Percentiles rank a stretch among this genome's conserved stretches.
Conservation (phyloP, 2,113 vertebrate species). For the Hemichromis elongatus region DNA sequence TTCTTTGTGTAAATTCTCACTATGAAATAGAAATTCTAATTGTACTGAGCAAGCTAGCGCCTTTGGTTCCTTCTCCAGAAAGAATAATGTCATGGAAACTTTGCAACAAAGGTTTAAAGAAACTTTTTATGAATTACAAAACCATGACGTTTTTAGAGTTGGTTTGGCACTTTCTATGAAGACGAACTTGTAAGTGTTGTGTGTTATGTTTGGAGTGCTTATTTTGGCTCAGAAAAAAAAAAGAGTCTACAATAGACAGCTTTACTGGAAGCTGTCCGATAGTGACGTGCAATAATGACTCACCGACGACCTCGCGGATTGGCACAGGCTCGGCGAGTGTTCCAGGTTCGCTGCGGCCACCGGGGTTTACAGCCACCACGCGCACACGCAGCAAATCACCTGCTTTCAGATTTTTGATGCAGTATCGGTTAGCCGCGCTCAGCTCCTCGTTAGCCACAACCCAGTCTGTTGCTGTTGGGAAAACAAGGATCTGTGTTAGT, state of each 20-base stretch:
- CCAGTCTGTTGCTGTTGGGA: slow-evolving; percentile 79
- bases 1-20: not conserved
- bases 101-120: not conserved
- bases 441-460: slow-evolving; percentile 74
- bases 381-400: slow-evolving; percentile 80
- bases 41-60: not conserved
- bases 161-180: not conserved
- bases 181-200: not conserved
- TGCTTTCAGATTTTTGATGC: slow-evolving; percentile 70
- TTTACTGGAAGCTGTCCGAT: accelerated
- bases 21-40: not conserved
- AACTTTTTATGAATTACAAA: not conserved
- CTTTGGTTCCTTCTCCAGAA: not conserved
- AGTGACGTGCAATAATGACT: slow-evolving; percentile 25
- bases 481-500: not conserved
- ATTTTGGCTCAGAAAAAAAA: not conserved
- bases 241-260: not conserved
- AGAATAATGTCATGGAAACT: accelerated
- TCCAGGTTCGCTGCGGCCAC: slow-evolving; percentile 69
- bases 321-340: slow-evolving; percentile 73
- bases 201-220: not conserved
- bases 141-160: not conserved
- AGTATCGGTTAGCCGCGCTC: slow-evolving; percentile 72
- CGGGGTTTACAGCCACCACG: slow-evolving; percentile 77
- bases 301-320: slow-evolving; percentile 79